Percentiles rank a stretch among this genome's conserved stretches.
Evolutionary conservation across 2,888 invertebrate species (phyloP).

Genomic region (Pollenia angustigena): DNA sequence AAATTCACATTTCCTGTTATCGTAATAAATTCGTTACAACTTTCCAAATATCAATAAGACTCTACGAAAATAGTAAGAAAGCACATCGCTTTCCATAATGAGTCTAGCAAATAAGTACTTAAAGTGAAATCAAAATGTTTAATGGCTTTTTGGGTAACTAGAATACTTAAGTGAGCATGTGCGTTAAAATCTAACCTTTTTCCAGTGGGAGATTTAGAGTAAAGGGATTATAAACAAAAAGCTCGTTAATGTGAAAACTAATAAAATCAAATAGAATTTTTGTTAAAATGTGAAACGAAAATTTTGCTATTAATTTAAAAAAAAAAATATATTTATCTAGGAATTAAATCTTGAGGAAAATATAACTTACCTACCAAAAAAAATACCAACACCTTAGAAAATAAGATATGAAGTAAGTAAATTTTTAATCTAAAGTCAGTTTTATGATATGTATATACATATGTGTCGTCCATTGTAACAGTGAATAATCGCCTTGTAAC

Average conservation of each 20-base stretch:
- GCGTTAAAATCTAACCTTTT: neutral
- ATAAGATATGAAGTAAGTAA: too few relatives aligned
- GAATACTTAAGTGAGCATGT: neutral
- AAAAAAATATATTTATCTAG: neutral
- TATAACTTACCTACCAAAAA: too few relatives aligned
- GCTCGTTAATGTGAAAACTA: neutral
- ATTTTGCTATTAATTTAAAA: constrained; percentile 7
- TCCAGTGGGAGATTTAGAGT: neutral
- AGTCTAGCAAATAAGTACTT: neutral
- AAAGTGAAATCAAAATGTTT: constrained; percentile 18
- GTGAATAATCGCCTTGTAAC: too few relatives aligned
- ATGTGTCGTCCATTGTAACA: too few relatives aligned
- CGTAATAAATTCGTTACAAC: neutral
- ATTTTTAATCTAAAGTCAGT: too few relatives aligned
- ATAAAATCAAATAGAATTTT: neutral
- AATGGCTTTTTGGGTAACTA: neutral
- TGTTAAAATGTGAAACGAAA: neutral
- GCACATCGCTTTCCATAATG: neutral
- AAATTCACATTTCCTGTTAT: neutral
- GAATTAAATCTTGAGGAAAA: too few relatives aligned
- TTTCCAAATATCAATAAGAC: neutral
- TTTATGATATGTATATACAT: too few relatives aligned
- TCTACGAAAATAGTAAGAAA: neutral
- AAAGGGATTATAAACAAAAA: constrained; percentile 5
- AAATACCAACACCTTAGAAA: too few relatives aligned